phyloP scores from a whole-genome alignment of 2,113 vertebrate genomes.

The pig (Sus scrofa) region DNA sequence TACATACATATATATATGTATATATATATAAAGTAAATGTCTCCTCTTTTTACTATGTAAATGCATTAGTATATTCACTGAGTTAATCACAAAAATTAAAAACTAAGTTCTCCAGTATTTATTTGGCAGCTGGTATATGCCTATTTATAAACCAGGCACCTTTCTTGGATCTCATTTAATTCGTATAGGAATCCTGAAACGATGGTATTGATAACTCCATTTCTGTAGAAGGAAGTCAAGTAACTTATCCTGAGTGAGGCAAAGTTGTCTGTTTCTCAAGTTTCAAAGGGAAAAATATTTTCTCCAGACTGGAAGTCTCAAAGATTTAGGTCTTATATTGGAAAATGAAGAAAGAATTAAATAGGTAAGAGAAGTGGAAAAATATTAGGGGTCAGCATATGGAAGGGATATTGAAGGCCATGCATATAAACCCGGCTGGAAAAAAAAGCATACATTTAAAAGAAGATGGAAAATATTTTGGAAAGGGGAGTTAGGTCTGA shows the following conservation, averaged over 20 bases:
- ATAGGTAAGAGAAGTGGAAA: neutral
- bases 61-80: neutral
- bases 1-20: neutral
- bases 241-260: neutral
- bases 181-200: neutral
- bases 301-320: neutral
- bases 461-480: slow-evolving; percentile 54
- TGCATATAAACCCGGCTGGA: neutral
- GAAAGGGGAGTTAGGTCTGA: slow-evolving; percentile 12
- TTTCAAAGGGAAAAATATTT: neutral
- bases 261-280: neutral
- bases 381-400: neutral
- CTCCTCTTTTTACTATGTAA: neutral
- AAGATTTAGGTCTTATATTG: neutral
- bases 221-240: neutral
- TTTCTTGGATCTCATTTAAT: slow-evolving; percentile 21
- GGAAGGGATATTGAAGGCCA: neutral
- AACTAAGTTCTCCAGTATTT: neutral
- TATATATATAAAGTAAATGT: neutral
- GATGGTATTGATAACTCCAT: neutral
- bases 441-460: neutral
- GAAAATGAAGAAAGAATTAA: neutral
- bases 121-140: neutral
- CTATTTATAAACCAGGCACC: neutral
- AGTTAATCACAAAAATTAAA: slow-evolving; percentile 45